Evolutionary conservation across 2,888 invertebrate species (phyloP).

Genomic region (Hipparchia sbordonii): DNA sequence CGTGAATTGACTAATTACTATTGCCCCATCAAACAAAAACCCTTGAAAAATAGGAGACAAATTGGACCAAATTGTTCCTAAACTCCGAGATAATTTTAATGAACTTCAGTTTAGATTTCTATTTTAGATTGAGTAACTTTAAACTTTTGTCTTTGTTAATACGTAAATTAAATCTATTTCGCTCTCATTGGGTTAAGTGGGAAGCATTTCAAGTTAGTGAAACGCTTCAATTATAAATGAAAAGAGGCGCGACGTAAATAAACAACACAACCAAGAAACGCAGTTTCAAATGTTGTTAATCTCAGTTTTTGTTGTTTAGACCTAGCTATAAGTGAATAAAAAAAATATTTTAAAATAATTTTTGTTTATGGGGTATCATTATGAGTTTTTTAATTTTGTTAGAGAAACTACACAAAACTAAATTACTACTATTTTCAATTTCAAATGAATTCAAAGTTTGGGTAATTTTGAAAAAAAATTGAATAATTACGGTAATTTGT

Average conservation of each 20-base stretch:
- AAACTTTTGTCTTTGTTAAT: constrained; percentile 10
- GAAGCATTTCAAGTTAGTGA: not conserved
- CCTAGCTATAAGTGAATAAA: too few species aligned
- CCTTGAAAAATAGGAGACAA: constrained; percentile 57
- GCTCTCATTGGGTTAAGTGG: not conserved
- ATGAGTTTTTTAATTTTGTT: too few species aligned
- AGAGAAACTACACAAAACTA: too few species aligned
- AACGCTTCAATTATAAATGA: constrained; percentile 5
- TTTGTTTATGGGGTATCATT: too few species aligned
- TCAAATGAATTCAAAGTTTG: too few species aligned
- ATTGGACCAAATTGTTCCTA: constrained; percentile 49
- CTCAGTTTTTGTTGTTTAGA: too few species aligned
- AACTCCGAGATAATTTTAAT: constrained; percentile 31
- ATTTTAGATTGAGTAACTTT: constrained; percentile 15
- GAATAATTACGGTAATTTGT: too few species aligned
- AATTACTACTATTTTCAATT: too few species aligned
- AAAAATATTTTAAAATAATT: too few species aligned
- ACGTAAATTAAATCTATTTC: not conserved
- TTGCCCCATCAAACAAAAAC: constrained; percentile 62
- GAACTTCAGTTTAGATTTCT: constrained; percentile 23
- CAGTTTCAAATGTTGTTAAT: not conserved
- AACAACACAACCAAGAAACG: not conserved
- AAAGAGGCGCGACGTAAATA: not conserved
- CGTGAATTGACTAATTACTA: constrained; percentile 66
- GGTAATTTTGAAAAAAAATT: too few species aligned